phyloP scores from a whole-genome alignment of 2,797 vertebrate genomes.

The Natrix natrix region DNA sequence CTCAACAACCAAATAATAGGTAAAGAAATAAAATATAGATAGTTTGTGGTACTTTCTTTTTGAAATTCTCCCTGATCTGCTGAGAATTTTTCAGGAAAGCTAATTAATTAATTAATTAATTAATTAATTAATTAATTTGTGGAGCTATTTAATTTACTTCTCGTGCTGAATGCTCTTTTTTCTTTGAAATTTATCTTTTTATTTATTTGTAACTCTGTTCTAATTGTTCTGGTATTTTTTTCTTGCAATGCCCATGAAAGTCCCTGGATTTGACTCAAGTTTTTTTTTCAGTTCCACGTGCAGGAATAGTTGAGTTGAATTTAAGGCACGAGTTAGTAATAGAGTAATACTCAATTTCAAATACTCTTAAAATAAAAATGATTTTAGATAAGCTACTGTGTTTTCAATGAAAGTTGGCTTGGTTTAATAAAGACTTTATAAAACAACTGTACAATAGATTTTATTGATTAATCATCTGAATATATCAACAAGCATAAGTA shows the following conservation, averaged over 20 bases:
- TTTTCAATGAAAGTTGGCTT: neutral
- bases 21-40: slow-evolving; percentile 13
- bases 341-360: neutral
- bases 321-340: neutral
- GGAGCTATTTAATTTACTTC: neutral
- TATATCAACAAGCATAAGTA: neutral
- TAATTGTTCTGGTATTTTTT: neutral
- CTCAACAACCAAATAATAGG: slow-evolving; percentile 37
- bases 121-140: neutral
- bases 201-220: neutral
- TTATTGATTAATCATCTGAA: neutral
- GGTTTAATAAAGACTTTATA: neutral
- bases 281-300: neutral
- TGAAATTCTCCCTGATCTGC: neutral
- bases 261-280: neutral
- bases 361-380: neutral
- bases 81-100: neutral
- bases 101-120: neutral
- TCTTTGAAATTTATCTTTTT: neutral
- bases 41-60: neutral
- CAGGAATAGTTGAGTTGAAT: neutral
- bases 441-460: neutral
- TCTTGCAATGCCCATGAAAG: neutral
- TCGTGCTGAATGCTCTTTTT: neutral
- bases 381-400: neutral